These are phyloP conservation scores for Pagrus major DNA, from an alignment of 2,113 vertebrate genomes.

Conservation along the genomic window DNA sequence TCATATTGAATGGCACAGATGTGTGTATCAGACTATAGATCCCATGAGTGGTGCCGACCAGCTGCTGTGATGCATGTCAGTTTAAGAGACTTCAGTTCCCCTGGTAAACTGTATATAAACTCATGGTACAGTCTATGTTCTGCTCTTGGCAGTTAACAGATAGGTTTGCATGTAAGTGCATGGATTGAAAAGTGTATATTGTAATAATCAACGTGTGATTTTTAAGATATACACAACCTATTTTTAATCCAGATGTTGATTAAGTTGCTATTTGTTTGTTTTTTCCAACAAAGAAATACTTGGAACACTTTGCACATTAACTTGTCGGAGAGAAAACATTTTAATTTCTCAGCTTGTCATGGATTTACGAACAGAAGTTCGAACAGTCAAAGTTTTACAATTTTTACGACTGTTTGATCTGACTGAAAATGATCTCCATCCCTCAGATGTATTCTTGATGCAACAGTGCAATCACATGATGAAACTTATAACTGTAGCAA, in stretches of 20 bases:
- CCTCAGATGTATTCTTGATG: conserved; percentile 51
- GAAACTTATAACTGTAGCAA: conserved; percentile 39
- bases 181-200: not conserved
- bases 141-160: not conserved
- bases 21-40: conserved; percentile 48
- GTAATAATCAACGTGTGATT: not conserved
- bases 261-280: not conserved
- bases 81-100: conserved; percentile 19
- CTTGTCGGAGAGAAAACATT: not conserved
- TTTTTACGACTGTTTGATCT: conserved; percentile 27
- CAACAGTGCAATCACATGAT: conserved; percentile 52
- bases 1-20: conserved; percentile 67
- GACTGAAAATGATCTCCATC: conserved; percentile 43
- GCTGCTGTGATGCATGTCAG: not conserved
- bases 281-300: conserved; percentile 7
- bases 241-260: not conserved
- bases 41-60: conserved; percentile 35
- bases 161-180: not conserved
- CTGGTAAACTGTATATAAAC: conserved; percentile 6
- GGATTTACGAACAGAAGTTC: conserved; percentile 22
- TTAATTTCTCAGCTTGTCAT: not conserved
- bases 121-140: not conserved
- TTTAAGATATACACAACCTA: not conserved
- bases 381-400: conserved; percentile 28
- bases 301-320: not conserved